Evolutionary conservation across 92 coral and sea anemone genomes (phyloP).

Genomic region (Actinernus sp.): DNA sequence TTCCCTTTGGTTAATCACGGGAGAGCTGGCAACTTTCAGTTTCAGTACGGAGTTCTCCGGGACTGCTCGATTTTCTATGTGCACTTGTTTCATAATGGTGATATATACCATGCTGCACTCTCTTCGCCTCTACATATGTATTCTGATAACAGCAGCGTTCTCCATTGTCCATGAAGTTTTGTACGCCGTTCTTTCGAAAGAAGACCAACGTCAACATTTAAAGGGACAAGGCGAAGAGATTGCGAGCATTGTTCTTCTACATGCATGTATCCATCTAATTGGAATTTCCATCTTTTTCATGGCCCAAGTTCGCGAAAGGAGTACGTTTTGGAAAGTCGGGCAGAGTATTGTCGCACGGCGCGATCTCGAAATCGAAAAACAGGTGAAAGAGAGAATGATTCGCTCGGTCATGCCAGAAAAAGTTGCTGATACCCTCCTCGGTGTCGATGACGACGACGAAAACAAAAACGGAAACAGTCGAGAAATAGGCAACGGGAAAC

Average conservation of each 20-base stretch:
- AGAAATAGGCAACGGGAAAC: slow-evolving; percentile 76
- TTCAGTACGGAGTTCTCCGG: slow-evolving; percentile 73
- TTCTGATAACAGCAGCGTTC: slow-evolving; percentile 82
- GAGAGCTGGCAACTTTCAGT: slow-evolving; percentile 80
- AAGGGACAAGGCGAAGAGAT: slow-evolving; percentile 48
- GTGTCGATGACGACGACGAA: slow-evolving; percentile 72
- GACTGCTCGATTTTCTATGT: slow-evolving; percentile 89
- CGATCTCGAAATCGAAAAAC: slow-evolving; percentile 95
- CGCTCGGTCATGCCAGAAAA: slow-evolving; percentile 96
- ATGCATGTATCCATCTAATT: slow-evolving; percentile 90
- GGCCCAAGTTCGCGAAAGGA: slow-evolving; percentile 99
- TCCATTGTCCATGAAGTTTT: slow-evolving; percentile 94
- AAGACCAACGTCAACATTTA: slow-evolving; percentile 1
- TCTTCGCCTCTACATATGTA: slow-evolving; percentile 87
- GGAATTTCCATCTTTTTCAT: slow-evolving; percentile 96
- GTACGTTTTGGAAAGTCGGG: slow-evolving; percentile 99
- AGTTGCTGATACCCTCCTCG: slow-evolving; percentile 79
- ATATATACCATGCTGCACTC: slow-evolving; percentile 96
- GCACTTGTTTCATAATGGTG: slow-evolving; percentile 92
- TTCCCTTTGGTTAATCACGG: slow-evolving; percentile 78
- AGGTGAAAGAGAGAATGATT: slow-evolving; percentile 93
- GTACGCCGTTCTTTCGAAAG: slow-evolving; percentile 44
- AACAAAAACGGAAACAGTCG: slow-evolving; percentile 61
- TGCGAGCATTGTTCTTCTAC: slow-evolving; percentile 80
- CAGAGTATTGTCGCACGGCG: slow-evolving; percentile 96